A percentile compares a stretch with the other conserved stretches of the same genome.
phyloP scores from a whole-genome alignment of 2,888 invertebrate species.

The Noctuana brunneofusca region DNA sequence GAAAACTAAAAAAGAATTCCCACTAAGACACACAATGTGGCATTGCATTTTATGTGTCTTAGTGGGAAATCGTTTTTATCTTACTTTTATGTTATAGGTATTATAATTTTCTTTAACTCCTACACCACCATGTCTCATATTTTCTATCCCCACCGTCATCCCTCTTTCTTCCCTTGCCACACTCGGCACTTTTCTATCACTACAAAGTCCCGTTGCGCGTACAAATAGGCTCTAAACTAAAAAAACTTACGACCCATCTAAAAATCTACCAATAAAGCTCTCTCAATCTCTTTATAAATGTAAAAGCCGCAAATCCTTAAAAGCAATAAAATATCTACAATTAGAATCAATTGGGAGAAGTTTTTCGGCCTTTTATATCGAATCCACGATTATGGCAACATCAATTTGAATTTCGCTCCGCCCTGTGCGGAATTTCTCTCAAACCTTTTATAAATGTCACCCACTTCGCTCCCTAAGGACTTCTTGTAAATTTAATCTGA shows the following conservation, averaged over 20 bases:
- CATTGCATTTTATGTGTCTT: no score
- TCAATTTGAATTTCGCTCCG: background rate
- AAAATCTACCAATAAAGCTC: background rate
- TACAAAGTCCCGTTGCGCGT: background rate
- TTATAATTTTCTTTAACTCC: no score
- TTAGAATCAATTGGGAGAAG: background rate
- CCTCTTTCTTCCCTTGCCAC: no score
- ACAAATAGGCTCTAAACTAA: background rate
- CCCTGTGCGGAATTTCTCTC: background rate
- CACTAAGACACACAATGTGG: no score
- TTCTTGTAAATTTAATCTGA: conserved; percentile 4
- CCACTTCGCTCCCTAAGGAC: background rate
- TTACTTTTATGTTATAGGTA: no score
- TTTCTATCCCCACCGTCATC: no score
- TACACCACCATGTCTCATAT: no score
- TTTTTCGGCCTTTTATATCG: background rate
- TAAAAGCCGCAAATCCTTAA: background rate
- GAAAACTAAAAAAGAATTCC: no score
- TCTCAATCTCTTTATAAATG: background rate
- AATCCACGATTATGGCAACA: conserved; percentile 1
- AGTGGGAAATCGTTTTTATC: no score
- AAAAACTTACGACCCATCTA: background rate
- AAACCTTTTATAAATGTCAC: background rate
- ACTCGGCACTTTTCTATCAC: background rate
- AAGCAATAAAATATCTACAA: background rate